phyloP scores from a whole-genome alignment of 2,113 vertebrate species.

The Marmota monax region DNA sequence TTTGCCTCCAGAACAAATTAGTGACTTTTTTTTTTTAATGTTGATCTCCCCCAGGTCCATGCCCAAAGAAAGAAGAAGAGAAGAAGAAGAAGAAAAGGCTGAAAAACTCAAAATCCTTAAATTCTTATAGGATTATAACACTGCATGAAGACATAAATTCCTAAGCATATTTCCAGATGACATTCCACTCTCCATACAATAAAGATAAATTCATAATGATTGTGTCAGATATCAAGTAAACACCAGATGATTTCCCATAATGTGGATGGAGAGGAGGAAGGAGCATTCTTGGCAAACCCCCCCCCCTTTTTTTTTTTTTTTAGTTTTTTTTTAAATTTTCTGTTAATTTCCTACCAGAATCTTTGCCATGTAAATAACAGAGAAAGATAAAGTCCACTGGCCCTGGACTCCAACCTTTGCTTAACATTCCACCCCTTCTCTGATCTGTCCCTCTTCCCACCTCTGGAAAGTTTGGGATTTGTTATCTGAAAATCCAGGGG shows the following conservation, averaged over 20 bases:
- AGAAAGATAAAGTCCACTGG: conserved; percentile 51
- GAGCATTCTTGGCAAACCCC: not conserved
- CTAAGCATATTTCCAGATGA: not conserved
- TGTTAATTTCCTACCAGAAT: conserved; percentile 71
- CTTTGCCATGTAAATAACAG: conserved; percentile 73
- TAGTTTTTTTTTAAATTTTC: conserved; percentile 37
- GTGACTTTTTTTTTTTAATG: not conserved
- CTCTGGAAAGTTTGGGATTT: not conserved
- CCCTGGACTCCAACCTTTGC: conserved; percentile 76
- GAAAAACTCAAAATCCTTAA: conserved; percentile 9
- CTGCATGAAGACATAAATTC: not conserved
- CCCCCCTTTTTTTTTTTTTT: not conserved
- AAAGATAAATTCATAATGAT: not conserved
- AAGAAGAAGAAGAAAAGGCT: not conserved
- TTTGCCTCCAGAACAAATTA: not conserved
- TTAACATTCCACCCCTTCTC: not conserved
- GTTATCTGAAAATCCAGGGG: not conserved
- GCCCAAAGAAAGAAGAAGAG: not conserved
- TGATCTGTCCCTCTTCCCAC: not conserved
- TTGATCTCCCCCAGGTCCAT: not conserved
- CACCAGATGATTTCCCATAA: not conserved
- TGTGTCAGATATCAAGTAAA: not conserved
- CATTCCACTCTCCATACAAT: not conserved
- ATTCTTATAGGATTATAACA: conserved; percentile 4
- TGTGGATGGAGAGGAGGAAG: not conserved